These are phyloP conservation scores for Yponomeuta plumbellus DNA, from an alignment of 2,888 invertebrate genomes.

Conservation along the genomic window DNA sequence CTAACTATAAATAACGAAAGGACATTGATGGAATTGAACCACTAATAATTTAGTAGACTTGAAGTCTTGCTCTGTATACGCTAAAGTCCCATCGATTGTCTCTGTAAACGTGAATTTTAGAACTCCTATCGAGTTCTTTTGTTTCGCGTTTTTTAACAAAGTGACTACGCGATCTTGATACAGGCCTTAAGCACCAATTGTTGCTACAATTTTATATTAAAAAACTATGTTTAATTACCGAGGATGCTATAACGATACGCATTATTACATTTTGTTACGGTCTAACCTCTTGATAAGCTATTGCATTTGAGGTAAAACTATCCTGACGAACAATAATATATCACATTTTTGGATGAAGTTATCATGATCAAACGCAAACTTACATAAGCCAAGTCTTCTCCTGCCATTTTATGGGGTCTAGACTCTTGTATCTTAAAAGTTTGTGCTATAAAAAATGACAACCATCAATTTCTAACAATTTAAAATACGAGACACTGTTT, in stretches of 20 bases:
- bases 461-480: no score
- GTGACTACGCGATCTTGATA: background rate
- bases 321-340: background rate
- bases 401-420: no score
- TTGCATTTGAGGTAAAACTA: background rate
- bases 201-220: background rate
- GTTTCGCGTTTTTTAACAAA: background rate
- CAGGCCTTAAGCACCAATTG: background rate
- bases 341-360: no score
- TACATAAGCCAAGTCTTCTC: no score
- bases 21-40: no score
- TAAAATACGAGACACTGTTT: no score
- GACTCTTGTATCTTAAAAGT: no score
- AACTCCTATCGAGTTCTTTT: background rate
- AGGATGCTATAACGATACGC: background rate
- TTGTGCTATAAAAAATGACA: no score
- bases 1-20: no score
- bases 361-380: no score
- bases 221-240: background rate
- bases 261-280: background rate
- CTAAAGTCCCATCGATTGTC: slow-evolving; percentile 24
- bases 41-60: no score
- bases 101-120: slow-evolving; percentile 8
- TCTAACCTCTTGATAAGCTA: background rate
- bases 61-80: background rate